phyloP scores from a whole-genome alignment of 2,797 vertebrate genomes.

The Sebastes variabilis region DNA sequence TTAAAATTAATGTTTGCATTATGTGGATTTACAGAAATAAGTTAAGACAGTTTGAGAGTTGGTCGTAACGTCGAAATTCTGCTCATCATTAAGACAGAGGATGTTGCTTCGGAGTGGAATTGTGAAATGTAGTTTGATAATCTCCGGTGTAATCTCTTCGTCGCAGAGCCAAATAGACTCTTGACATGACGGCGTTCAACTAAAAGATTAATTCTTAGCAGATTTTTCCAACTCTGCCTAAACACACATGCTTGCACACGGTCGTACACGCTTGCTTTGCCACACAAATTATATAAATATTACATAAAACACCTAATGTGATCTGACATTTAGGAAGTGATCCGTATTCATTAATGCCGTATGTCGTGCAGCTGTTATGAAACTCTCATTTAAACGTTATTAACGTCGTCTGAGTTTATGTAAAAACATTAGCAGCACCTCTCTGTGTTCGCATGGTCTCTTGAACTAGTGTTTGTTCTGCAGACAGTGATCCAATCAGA shows the following conservation, averaged over 20 bases:
- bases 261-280: background rate
- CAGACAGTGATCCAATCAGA: constrained; percentile 62
- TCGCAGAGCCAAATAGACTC: constrained; percentile 54
- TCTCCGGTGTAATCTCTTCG: constrained; percentile 67
- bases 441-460: background rate
- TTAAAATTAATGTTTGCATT: background rate
- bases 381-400: constrained; percentile 29
- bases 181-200: constrained; percentile 54
- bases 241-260: constrained; percentile 8
- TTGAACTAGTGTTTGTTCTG: constrained; percentile 29
- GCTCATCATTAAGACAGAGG: background rate
- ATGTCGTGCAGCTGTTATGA: constrained; percentile 31
- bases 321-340: constrained; percentile 30
- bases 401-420: constrained; percentile 4
- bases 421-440: constrained; percentile 10
- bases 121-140: constrained; percentile 68
- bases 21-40: background rate
- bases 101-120: constrained; percentile 34
- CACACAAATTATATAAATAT: constrained; percentile 55
- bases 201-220: constrained; percentile 63
- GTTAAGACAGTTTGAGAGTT: background rate
- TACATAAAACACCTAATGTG: constrained; percentile 50
- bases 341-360: constrained; percentile 28
- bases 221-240: constrained; percentile 30
- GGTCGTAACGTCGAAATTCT: background rate